Percentiles rank a stretch among this genome's conserved stretches.
Conservation (phyloP, 2,888 invertebrate species). For the Cynaeus angustus region DNA sequence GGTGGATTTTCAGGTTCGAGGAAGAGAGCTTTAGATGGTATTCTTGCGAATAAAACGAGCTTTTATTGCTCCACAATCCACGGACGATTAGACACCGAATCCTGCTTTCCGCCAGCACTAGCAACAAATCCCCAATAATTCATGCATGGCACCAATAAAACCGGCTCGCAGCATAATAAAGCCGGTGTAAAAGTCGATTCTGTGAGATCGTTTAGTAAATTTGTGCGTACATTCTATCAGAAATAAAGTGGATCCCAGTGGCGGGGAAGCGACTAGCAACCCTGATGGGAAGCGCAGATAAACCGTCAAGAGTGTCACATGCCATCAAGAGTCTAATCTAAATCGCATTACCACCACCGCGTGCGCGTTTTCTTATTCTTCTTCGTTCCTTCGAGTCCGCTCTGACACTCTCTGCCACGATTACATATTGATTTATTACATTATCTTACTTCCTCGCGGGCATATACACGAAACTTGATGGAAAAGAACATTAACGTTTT, state of each 20-base stretch:
- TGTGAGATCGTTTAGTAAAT: slow-evolving; percentile 49
- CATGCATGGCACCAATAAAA: slow-evolving; percentile 46
- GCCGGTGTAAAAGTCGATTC: slow-evolving; percentile 46
- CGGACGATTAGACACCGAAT: slow-evolving; percentile 41
- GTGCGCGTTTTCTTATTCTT: slow-evolving; percentile 56
- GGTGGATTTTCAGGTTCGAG: slow-evolving; percentile 17
- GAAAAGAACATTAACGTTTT: slow-evolving; percentile 57
- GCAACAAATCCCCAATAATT: slow-evolving; percentile 48
- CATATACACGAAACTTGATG: slow-evolving; percentile 54
- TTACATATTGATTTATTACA: slow-evolving; percentile 66
- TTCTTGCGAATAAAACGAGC: slow-evolving; percentile 38
- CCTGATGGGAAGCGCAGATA: slow-evolving; percentile 65
- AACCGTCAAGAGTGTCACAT: slow-evolving; percentile 67
- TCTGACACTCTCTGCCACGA: slow-evolving; percentile 61
- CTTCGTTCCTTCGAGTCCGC: slow-evolving; percentile 52
- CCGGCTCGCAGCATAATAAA: slow-evolving; percentile 41
- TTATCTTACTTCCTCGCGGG: slow-evolving; percentile 60
- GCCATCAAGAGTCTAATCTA: slow-evolving; percentile 69
- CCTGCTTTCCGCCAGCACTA: slow-evolving; percentile 36
- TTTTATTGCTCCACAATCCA: slow-evolving; percentile 42
- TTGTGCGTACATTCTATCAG: slow-evolving; percentile 50
- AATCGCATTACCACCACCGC: slow-evolving; percentile 66
- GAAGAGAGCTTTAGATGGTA: slow-evolving; percentile 6
- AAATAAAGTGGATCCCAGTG: slow-evolving; percentile 41
- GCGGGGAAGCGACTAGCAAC: slow-evolving; percentile 48